Percentiles rank a stretch among this genome's conserved stretches.
phyloP scores from a whole-genome alignment of 37 sponge, comb jelly and placozoan genomes.

The Bolinopsis microptera region DNA sequence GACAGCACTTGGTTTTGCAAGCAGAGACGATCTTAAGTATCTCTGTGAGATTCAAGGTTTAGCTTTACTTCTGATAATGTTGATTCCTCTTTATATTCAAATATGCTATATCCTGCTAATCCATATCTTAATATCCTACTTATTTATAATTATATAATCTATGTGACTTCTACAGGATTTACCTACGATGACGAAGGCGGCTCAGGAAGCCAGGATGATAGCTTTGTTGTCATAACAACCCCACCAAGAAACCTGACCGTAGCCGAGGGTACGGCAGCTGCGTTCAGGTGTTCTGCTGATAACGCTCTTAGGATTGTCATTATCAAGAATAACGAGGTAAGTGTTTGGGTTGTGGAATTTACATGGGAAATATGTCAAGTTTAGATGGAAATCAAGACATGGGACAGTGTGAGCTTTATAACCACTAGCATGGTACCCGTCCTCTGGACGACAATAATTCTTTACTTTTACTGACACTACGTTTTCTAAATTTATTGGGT shows the following conservation, averaged over 20 bases:
- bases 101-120: no score
- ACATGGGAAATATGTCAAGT: no score
- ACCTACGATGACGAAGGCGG: neutral
- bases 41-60: conserved; percentile 37
- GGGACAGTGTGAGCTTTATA: no score
- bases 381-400: no score
- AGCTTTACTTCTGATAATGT: no score
- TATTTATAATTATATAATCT: neutral
- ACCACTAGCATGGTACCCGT: no score
- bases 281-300: conserved; percentile 18
- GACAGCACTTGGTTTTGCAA: neutral
- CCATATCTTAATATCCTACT: neutral
- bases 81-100: neutral
- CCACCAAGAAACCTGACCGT: neutral
- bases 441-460: no score
- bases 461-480: no score
- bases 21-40: neutral
- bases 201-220: neutral
- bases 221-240: neutral
- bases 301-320: conserved; percentile 1
- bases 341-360: no score
- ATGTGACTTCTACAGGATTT: neutral
- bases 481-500: no score
- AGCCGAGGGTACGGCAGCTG: neutral
- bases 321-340: neutral